Conservation (phyloP, 2,113 vertebrate genomes). For the Perca flavescens region DNA sequence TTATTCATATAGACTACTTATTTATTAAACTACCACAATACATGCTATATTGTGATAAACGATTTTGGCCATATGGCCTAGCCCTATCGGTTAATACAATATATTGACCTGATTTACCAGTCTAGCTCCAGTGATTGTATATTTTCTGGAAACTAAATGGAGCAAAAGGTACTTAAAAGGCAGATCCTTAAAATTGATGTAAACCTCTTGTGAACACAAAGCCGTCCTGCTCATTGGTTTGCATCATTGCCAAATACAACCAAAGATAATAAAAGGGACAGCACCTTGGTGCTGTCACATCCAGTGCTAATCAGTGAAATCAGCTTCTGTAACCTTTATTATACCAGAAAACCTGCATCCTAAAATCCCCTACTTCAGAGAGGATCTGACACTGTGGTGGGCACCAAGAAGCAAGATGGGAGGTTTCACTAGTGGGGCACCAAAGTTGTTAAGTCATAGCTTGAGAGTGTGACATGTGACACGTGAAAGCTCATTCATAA, state of each 20-base stretch:
- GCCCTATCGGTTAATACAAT: no score
- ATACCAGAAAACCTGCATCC: not conserved
- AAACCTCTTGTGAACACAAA: not conserved
- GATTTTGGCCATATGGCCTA: no score
- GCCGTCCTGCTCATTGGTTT: not conserved
- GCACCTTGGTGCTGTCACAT: not conserved
- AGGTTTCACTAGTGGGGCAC: not conserved
- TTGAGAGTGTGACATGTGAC: not conserved
- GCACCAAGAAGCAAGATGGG: not conserved
- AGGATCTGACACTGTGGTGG: not conserved
- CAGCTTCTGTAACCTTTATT: not conserved
- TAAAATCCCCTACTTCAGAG: not conserved
- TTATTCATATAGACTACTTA: no score
- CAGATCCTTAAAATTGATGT: not conserved
- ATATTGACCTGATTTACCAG: not conserved
- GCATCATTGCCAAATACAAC: not conserved
- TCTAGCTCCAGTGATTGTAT: not conserved
- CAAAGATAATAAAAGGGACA: not conserved
- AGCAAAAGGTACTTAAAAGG: not conserved
- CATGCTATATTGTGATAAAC: no score
- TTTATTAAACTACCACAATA: no score
- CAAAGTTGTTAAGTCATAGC: not conserved
- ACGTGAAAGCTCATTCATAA: slow-evolving; percentile 7
- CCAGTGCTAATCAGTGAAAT: not conserved
- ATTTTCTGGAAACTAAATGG: not conserved